Percentiles rank a stretch among this genome's conserved stretches.
These are phyloP conservation scores for Hippocampus guttulatus DNA, from an alignment of 2,113 vertebrate species.

Conservation along the genomic window DNA sequence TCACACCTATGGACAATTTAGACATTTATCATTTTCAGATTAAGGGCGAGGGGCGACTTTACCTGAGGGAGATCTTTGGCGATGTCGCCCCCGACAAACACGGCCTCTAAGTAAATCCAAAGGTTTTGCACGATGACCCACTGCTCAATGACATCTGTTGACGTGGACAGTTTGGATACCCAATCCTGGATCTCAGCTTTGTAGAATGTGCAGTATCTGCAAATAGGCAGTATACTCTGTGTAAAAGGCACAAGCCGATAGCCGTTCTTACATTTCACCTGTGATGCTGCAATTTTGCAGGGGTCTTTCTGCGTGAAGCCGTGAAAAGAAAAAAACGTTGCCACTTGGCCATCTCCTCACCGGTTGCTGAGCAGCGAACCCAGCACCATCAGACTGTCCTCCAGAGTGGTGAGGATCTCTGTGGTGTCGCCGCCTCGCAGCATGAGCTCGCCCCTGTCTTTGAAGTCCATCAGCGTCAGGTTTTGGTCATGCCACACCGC, in stretches of 20 bases:
- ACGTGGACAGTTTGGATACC: conserved; percentile 80
- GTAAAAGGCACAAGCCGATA: no score
- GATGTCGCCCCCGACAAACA: conserved; percentile 87
- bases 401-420: conserved; percentile 38
- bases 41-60: background rate
- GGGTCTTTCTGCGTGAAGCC: background rate
- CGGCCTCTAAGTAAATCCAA: conserved; percentile 89
- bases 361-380: conserved; percentile 49
- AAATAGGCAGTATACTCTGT: background rate
- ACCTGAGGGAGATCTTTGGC: conserved; percentile 89
- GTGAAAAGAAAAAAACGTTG: background rate
- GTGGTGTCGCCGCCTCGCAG: conserved; percentile 28
- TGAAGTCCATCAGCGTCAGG: conserved; percentile 33
- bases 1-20: no score
- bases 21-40: background rate
- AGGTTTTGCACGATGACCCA: conserved; percentile 87
- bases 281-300: background rate
- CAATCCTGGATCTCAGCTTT: conserved; percentile 85
- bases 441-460: conserved; percentile 47
- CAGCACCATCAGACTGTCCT: conserved; percentile 49
- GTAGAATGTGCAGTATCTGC: conserved; percentile 80
- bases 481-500: conserved; percentile 30
- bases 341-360: conserved; percentile 1
- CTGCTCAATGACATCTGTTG: conserved; percentile 81
- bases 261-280: background rate